Evolutionary conservation across 2,888 invertebrate genomes (phyloP), one percentile per base, ranked within the genome.

Genomic region (Cloeon dipterum): DNA sequence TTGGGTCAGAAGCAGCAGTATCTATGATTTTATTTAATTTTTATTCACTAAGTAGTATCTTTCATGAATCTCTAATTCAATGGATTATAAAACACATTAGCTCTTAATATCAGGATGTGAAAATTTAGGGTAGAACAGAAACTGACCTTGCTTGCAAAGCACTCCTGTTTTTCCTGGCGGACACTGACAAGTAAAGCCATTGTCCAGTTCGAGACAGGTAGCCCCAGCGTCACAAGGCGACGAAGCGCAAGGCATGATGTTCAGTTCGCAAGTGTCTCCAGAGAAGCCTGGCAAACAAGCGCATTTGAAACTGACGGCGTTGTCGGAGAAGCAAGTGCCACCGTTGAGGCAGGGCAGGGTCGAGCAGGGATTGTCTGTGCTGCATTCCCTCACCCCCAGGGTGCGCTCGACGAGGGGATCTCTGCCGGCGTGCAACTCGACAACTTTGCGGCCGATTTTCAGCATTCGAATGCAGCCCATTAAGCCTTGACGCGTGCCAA

Each of bases 381-480:
- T 69, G 56, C 83, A 83, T 53, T 82, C 77, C 46, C 67, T 68
- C 38, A 77, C 65, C 45, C 72, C 70, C 50, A 71, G 68, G 43
- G 62, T 61, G 48, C 66, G 65, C 49, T 70, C 66, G 46, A 75
- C 66, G 55, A 71, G 68, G 42, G 72, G 70, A 53, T 74, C 70
- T 49, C 68, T 61, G 43, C 70, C 70, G 47, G 75, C 68, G 55
- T 81, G 68, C 44, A 77, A 65, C 55, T 79, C 76, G 21, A 74
- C 61, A 10, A 62, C 59, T 50, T 72, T 69, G 39, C 75, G 70
- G 47, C 82, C 82, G 52, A 86, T 72, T 57, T 74, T 72, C 48
- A 88, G 60, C 48, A 74, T 72, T 47, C 74, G 70, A 42, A 89
- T 70, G 59, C 89, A 89, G 3, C 89, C 88, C 46, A 79, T 70